Evolutionary conservation across 2,888 invertebrate genomes (phyloP), one percentile per base, ranked within the genome.

Genomic region (Rhingia campestris): DNA sequence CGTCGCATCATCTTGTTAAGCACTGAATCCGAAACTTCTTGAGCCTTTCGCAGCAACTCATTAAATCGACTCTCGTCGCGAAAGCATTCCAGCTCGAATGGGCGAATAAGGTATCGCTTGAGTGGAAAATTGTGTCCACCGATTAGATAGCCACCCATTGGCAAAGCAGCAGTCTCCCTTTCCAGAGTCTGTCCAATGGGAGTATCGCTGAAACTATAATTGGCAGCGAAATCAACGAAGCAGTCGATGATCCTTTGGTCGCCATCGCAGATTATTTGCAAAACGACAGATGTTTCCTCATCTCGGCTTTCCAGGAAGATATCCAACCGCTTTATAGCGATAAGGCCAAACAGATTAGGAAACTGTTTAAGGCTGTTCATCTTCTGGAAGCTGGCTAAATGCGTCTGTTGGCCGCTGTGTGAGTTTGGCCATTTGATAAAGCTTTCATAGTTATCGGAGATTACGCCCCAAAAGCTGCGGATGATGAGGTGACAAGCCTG

Each of bases 371-470:
- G 74, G 12, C 86, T 74, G 0, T 88, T 69, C 43, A 87, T 53
- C 6, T 66, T 51, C 10, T 88, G 87, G 39, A 89, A 89, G 3
- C 88, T 88, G 3, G 79, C 76, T 39, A 90, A 67, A 0, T 90
- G 89, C 14, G 64, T 74, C 12, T 88, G 87, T 69, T 89, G 89
- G 0, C 88, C 87, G 10, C 87, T 86, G 37, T 89, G 79, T 0
- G 89, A 88, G 30, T 88, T 89, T 3, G 91, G 91, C 91, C 91
- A 91, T 74, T 89, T 90, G 9, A 91, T 90, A 37, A 90, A 91
- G n/a, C 87, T 87, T 61, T 90, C 89, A 35, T 89, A 89, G 80
- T 90, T 90, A 39, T 89, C 89, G 0, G 91, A 90, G 41, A 91
- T 88, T 1, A 89, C 87, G 12, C 88, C 88, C 90, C 91, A 91